A percentile compares a stretch with the other conserved stretches of the same genome.
Evolutionary conservation across 2,113 vertebrate species (phyloP).

Genomic region (Mormyrus lacerda): DNA sequence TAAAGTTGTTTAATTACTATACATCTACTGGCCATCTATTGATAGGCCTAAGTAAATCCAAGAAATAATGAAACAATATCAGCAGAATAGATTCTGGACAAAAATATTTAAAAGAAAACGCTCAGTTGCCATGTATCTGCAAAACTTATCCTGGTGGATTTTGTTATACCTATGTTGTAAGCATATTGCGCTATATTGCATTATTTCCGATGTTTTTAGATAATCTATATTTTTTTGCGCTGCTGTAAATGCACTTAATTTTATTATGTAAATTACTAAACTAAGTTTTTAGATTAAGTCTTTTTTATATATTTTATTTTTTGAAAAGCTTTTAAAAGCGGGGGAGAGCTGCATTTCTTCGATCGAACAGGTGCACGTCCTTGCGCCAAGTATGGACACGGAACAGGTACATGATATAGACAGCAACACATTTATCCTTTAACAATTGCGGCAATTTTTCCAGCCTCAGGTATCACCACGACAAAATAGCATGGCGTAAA

Average conservation of each 20-base stretch:
- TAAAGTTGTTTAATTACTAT: neutral
- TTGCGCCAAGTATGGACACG: neutral
- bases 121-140: neutral
- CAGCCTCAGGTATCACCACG: neutral
- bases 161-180: too few relatives aligned
- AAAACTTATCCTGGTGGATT: neutral
- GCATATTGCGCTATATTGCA: neutral
- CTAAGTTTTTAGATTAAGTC: neutral
- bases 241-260: neutral
- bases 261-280: neutral
- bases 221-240: neutral
- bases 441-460: neutral
- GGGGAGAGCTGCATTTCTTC: neutral
- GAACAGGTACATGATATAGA: neutral
- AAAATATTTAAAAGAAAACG: neutral
- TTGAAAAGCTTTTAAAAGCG: neutral
- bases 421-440: neutral
- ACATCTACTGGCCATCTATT: neutral
- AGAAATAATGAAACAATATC: neutral
- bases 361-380: neutral
- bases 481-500: neutral
- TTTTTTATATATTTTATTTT: neutral
- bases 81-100: neutral
- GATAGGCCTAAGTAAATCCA: neutral
- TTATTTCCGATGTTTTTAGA: neutral